These are phyloP conservation scores for Zygothrica quintamaculata DNA, from an alignment of 2,888 invertebrate genomes.

Conservation along the genomic window DNA sequence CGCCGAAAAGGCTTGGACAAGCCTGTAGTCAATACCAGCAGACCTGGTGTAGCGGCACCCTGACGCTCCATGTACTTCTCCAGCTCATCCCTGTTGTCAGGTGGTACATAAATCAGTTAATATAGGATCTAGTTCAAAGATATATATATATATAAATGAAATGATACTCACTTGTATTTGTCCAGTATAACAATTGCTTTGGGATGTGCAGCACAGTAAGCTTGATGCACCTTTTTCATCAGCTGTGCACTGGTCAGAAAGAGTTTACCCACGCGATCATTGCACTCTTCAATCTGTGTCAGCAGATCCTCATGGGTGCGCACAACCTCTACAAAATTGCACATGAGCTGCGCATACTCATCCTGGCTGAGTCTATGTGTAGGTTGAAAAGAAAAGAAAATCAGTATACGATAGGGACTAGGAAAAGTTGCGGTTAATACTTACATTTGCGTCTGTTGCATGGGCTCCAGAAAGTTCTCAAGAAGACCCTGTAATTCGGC, in stretches of 20 bases:
- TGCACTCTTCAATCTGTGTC: conserved; percentile 91
- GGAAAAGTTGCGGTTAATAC: conserved; percentile 69
- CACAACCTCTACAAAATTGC: conserved; percentile 94
- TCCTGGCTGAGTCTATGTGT: conserved; percentile 91
- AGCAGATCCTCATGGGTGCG: conserved; percentile 93
- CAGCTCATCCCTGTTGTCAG: conserved; percentile 91
- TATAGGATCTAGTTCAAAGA: too few species aligned
- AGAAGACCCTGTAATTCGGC: conserved; percentile 94
- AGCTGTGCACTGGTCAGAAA: conserved; percentile 94
- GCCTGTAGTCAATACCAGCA: conserved; percentile 95
- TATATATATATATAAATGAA: neutral
- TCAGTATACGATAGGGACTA: too few species aligned
- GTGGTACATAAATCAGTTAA: too few species aligned
- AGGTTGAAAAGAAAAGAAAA: too few species aligned
- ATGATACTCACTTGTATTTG: conserved; percentile 91
- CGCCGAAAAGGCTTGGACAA: conserved; percentile 97
- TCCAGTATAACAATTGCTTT: conserved; percentile 96
- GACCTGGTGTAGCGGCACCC: conserved; percentile 93
- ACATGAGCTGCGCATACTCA: conserved; percentile 94
- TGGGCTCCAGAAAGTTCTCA: conserved; percentile 93
- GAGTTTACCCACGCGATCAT: conserved; percentile 94
- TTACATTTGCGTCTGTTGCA: conserved; percentile 94
- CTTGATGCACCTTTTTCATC: conserved; percentile 93
- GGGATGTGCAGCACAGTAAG: conserved; percentile 97
- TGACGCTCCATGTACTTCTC: conserved; percentile 94